A percentile compares a stretch with the other conserved stretches of the same genome.
Evolutionary conservation across 2,888 invertebrate species (phyloP).

Genomic region (Pediacus dermestoides): DNA sequence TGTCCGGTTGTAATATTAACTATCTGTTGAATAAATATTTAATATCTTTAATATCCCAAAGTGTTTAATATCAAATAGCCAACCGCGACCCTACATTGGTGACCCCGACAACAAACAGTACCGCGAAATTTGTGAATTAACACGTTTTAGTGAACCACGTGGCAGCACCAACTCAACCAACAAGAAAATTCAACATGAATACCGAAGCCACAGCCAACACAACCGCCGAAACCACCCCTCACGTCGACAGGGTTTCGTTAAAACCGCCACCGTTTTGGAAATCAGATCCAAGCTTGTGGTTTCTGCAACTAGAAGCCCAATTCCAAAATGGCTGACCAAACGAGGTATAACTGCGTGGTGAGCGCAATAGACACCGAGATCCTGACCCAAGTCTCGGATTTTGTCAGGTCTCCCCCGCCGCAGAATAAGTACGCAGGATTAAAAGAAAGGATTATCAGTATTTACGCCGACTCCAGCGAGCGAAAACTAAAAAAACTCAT

Average conservation of each 20-base stretch:
- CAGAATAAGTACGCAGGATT: conserved; percentile 20
- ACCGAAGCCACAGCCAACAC: too few relatives aligned
- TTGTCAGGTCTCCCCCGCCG: conserved; percentile 23
- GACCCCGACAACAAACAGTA: too few relatives aligned
- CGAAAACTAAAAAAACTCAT: conserved; percentile 24
- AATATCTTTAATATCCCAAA: too few relatives aligned
- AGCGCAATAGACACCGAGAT: conserved; percentile 29
- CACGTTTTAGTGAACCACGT: too few relatives aligned
- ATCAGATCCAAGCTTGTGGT: conserved; percentile 26
- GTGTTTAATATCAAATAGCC: too few relatives aligned
- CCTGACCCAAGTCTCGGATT: conserved; percentile 27
- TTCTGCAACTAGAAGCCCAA: conserved; percentile 30
- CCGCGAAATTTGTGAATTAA: too few relatives aligned
- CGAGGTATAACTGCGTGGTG: conserved; percentile 30
- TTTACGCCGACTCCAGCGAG: conserved; percentile 28
- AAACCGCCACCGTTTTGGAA: conserved; percentile 26
- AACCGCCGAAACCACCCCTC: background rate
- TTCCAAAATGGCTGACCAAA: conserved; percentile 22
- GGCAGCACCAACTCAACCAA: too few relatives aligned
- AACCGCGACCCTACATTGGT: too few relatives aligned
- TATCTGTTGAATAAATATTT: too few relatives aligned
- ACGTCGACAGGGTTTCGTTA: conserved; percentile 2
- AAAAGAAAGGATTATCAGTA: conserved; percentile 24
- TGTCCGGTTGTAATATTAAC: too few relatives aligned
- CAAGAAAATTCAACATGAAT: too few relatives aligned